Conservation (phyloP, 2,888 invertebrate genomes). For the Eumerus sabulonum region DNA sequence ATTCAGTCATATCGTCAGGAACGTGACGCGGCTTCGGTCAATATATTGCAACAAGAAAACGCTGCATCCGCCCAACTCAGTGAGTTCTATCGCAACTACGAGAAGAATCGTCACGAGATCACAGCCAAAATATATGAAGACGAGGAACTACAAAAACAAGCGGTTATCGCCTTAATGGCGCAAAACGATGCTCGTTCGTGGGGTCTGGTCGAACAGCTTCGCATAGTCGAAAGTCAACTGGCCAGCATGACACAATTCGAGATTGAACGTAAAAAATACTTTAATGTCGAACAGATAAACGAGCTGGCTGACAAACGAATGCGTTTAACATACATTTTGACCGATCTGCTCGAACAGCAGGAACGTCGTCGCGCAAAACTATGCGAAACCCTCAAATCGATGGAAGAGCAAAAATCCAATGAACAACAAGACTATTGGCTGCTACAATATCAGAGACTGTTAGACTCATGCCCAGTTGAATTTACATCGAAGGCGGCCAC, state of each 20-base stretch:
- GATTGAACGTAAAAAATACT: constrained; percentile 84
- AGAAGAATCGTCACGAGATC: constrained; percentile 82
- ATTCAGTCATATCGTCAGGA: constrained; percentile 83
- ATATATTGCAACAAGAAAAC: constrained; percentile 84
- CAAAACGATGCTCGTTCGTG: constrained; percentile 87
- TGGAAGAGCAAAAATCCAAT: constrained; percentile 83
- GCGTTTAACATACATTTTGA: constrained; percentile 83
- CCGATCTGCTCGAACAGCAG: constrained; percentile 85
- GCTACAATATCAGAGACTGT: constrained; percentile 89
- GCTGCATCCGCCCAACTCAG: constrained; percentile 82
- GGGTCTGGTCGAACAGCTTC: constrained; percentile 88
- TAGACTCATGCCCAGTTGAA: constrained; percentile 87
- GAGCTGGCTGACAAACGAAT: constrained; percentile 85
- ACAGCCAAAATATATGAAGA: constrained; percentile 83
- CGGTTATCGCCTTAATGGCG: constrained; percentile 86
- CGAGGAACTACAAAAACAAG: constrained; percentile 86
- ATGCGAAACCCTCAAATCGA: constrained; percentile 84
- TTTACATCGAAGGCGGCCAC: constrained; percentile 81
- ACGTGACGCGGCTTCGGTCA: constrained; percentile 81
- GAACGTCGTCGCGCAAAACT: constrained; percentile 81
- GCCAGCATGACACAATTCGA: constrained; percentile 86
- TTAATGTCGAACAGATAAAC: constrained; percentile 85
- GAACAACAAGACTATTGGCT: constrained; percentile 85
- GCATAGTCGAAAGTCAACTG: constrained; percentile 85
- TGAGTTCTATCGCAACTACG: constrained; percentile 82